These are phyloP conservation scores for Rotaria sp. DNA, from an alignment of 2,888 invertebrate species.

Conservation along the genomic window DNA sequence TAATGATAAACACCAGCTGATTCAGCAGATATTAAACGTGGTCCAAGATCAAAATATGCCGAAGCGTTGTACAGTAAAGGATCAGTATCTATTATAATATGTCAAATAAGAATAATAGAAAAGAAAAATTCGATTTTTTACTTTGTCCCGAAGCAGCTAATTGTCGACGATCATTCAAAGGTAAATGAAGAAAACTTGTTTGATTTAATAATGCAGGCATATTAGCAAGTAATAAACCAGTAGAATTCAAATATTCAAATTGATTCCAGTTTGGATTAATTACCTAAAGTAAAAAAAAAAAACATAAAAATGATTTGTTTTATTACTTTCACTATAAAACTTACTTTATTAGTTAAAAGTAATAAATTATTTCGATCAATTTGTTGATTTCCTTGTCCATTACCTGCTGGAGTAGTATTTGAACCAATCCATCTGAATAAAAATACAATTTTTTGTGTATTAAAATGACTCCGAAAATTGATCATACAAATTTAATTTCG, in stretches of 20 bases:
- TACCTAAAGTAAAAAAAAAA: neutral
- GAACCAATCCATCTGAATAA: constrained; percentile 54
- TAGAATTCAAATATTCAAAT: constrained; percentile 28
- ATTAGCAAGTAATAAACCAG: constrained; percentile 24
- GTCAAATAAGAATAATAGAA: neutral
- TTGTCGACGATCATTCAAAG: neutral
- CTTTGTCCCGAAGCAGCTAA: constrained; percentile 32
- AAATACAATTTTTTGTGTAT: neutral
- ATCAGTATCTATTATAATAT: neutral
- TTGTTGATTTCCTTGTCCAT: constrained; percentile 52
- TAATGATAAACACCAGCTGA: constrained; percentile 49
- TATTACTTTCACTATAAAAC: too few relatives aligned
- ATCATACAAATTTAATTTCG: too few relatives aligned
- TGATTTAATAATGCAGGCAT: neutral
- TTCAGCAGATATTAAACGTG: constrained; percentile 45
- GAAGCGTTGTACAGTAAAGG: constrained; percentile 51
- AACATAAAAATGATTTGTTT: too few relatives aligned
- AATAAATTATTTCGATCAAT: constrained; percentile 53
- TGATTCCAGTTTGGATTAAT: neutral
- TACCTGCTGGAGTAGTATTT: constrained; percentile 51
- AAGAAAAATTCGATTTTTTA: too few relatives aligned
- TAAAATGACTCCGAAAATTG: too few relatives aligned
- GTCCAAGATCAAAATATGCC: constrained; percentile 53
- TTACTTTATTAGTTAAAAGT: constrained; percentile 44
- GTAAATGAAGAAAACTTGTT: constrained; percentile 12